Percentiles rank a stretch among this genome's conserved stretches.
These are phyloP conservation scores for Oenanthe oenanthe DNA, from an alignment of 2,113 vertebrate genomes.

Conservation along the genomic window DNA sequence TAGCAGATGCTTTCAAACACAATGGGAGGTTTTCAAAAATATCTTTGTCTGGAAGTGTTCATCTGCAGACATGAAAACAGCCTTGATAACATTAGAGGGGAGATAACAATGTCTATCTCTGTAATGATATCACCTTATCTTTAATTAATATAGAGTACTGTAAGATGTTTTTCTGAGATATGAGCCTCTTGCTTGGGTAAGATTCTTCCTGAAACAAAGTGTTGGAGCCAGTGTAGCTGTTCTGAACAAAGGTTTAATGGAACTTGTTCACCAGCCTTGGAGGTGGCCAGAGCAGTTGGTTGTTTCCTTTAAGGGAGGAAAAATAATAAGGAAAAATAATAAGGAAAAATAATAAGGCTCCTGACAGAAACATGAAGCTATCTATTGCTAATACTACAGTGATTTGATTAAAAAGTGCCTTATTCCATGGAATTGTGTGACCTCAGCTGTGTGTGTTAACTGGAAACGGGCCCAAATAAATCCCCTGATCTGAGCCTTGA, in stretches of 20 bases:
- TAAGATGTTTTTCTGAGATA: slow-evolving; percentile 32
- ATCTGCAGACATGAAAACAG: slow-evolving; percentile 26
- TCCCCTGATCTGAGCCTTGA: neutral
- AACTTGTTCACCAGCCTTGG: neutral
- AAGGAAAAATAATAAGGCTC: neutral
- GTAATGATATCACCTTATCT: slow-evolving; percentile 39
- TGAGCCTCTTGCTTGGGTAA: neutral
- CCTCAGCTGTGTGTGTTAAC: neutral
- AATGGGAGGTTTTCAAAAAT: slow-evolving; percentile 46
- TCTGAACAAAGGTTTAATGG: neutral
- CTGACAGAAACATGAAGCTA: neutral
- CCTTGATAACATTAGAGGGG: slow-evolving; percentile 32
- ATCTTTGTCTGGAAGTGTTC: slow-evolving; percentile 29
- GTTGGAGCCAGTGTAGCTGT: neutral
- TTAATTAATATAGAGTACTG: slow-evolving; percentile 45
- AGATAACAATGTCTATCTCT: slow-evolving; percentile 41
- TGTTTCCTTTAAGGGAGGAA: slow-evolving; percentile 10
- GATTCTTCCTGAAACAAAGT: slow-evolving; percentile 12
- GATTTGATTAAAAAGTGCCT: slow-evolving; percentile 16
- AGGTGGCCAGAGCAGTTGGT: neutral
- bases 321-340: slow-evolving; percentile 4
- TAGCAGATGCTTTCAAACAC: slow-evolving; percentile 34
- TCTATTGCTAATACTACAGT: neutral
- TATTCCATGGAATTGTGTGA: neutral
- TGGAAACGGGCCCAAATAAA: neutral